Base-by-base conservation (phyloP, 2,113 vertebrate genomes). In the Pica pica region DNA sequence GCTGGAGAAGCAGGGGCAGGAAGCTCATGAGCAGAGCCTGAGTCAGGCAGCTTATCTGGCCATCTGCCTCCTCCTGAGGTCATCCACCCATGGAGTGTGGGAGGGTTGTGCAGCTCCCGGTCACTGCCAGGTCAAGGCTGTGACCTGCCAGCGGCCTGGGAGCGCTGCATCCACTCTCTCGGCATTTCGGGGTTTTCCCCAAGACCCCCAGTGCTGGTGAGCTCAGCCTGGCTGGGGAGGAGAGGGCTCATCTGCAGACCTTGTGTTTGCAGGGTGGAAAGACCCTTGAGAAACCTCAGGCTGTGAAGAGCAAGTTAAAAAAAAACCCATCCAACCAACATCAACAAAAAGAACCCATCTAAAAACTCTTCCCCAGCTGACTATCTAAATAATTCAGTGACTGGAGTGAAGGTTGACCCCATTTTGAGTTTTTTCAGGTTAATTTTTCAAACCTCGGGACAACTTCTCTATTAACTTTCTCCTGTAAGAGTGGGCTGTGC, bases 101-200 rank as follows among this genome's bases (percentile, higher is more conserved):
- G 89, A 83, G 84, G 74, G 28, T 42, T 93, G 70, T n/a, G 71
- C 23, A 27, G 69, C 37, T 91, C 57, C 69, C 37, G 77, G 76
- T 82, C 77, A 71, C 39, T 1, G 1, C 16, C 52, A 60, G 81
- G 91, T 93, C 89, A 87, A 23, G 52, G 82, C 87, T 78, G 84
- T n/a, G 75, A 94, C 61, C 56, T 11, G 15, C 37, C 0, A 0
- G 59, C 20, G 39, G 61, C 39, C 63, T 50, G 53, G 55, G 33
- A 64, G 41, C 0, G 0, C 42, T 27, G 24, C 0, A 0, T 81
- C 63, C 0, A 0, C 12, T 59, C 68, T 75, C 30, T 47, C 9
- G 3, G 18, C 2, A 0, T 68, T 68, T 21, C 0, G 0, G 46
- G 31, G 16, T 49, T 81, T 87, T 19, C 37, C 11, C 35, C 2